Percentiles rank a stretch among this genome's conserved stretches.
Evolutionary conservation across 2,888 invertebrate species (phyloP).

Genomic region (Strigamia transsilvanica): DNA sequence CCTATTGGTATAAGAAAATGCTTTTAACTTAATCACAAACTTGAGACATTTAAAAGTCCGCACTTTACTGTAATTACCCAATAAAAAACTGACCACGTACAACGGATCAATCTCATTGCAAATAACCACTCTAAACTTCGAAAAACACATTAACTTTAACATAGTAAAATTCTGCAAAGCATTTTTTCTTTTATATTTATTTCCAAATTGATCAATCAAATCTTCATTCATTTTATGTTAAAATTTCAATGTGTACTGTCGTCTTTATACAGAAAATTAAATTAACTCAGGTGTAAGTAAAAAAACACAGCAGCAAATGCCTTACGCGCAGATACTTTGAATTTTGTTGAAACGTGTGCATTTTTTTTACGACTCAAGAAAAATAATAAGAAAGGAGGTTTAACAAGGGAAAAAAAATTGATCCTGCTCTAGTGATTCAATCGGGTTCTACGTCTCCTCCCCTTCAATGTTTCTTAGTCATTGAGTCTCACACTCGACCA

Average conservation of each 20-base stretch:
- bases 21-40: background rate
- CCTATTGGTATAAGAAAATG: background rate
- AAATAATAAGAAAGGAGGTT: background rate
- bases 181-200: no score
- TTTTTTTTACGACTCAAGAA: conserved; percentile 3
- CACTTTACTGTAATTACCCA: background rate
- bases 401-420: background rate
- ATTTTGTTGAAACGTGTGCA: background rate
- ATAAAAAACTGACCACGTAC: background rate
- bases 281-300: background rate
- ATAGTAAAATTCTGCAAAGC: no score
- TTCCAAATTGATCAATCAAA: background rate
- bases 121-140: background rate
- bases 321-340: background rate
- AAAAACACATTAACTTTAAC: no score
- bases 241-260: background rate
- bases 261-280: background rate
- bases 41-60: background rate
- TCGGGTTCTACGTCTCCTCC: background rate
- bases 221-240: background rate
- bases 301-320: background rate
- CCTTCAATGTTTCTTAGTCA: conserved; percentile 2
- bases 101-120: background rate
- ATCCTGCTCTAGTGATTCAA: conserved; percentile 3
- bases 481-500: background rate